phyloP scores from a whole-genome alignment of 2,113 vertebrate genomes.

The Sinocyclocheilus maitianheensis region DNA sequence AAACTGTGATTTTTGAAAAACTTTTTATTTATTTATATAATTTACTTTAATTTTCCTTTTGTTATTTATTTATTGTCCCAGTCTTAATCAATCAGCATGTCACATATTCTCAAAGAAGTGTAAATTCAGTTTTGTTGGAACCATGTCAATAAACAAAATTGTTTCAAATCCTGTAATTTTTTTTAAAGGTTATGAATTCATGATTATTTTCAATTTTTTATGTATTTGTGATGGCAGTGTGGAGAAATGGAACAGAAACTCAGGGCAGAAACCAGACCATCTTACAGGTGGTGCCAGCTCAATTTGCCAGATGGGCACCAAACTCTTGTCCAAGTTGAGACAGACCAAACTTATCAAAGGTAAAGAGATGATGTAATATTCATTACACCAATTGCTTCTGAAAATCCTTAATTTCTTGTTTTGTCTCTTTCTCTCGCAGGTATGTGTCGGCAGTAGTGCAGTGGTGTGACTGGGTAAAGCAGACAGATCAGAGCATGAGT shows the following conservation, averaged over 20 bases:
- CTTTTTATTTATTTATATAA: too few species aligned
- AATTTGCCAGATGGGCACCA: conserved; percentile 51
- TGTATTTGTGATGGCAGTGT: not conserved
- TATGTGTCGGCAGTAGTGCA: not conserved
- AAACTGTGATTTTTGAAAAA: not conserved
- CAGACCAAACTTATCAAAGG: conserved; percentile 47
- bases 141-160: too few species aligned
- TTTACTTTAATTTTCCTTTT: too few species aligned
- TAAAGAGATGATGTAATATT: conserved; percentile 6
- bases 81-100: not conserved
- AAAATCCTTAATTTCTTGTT: not conserved
- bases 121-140: too few species aligned
- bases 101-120: too few species aligned
- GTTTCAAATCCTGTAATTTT: too few species aligned
- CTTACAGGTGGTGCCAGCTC: conserved; percentile 49
- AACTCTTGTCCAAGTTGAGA: conserved; percentile 45
- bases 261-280: not conserved
- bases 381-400: not conserved
- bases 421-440: not conserved
- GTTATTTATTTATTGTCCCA: not conserved
- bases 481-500: not conserved
- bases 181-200: too few species aligned
- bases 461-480: conserved; percentile 44
- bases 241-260: not conserved
- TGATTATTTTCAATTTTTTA: not conserved